phyloP scores from a whole-genome alignment of 2,797 vertebrate genomes.

The Aphelocoma californica region DNA sequence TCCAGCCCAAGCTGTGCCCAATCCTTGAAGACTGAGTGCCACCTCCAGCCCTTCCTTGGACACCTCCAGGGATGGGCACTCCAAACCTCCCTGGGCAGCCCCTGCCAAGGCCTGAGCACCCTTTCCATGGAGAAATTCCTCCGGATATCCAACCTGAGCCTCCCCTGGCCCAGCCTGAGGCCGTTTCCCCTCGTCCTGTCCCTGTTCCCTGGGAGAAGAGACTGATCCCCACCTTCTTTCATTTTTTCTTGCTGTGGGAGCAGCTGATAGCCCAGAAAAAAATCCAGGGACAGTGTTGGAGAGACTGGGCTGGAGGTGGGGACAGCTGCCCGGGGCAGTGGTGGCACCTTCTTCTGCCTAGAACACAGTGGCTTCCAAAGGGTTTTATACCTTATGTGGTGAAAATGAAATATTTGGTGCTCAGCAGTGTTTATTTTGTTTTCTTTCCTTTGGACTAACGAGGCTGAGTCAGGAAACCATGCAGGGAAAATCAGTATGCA shows the following conservation, averaged over 20 bases:
- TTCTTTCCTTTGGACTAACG: background rate
- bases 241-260: background rate
- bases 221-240: rapidly evolving
- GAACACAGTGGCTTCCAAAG: rapidly evolving
- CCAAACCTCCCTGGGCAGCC: background rate
- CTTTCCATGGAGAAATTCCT: background rate
- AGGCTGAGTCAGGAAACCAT: slow-evolving; percentile 14
- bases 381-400: background rate
- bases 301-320: background rate
- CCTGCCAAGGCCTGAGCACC: rapidly evolving
- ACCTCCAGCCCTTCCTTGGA: rapidly evolving
- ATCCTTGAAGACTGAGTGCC: background rate
- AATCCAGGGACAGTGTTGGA: background rate
- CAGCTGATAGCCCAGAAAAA: background rate
- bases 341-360: background rate
- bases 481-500: slow-evolving; percentile 19
- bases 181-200: rapidly evolving
- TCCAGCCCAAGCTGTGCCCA: rapidly evolving
- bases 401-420: background rate
- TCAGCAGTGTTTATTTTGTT: background rate
- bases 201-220: background rate
- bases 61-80: background rate
- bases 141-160: rapidly evolving
- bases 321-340: rapidly evolving
- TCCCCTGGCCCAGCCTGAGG: rapidly evolving